Conservation (phyloP, 53 echinoderm and acorn worm species). For the Hippasteria phrygiana region DNA sequence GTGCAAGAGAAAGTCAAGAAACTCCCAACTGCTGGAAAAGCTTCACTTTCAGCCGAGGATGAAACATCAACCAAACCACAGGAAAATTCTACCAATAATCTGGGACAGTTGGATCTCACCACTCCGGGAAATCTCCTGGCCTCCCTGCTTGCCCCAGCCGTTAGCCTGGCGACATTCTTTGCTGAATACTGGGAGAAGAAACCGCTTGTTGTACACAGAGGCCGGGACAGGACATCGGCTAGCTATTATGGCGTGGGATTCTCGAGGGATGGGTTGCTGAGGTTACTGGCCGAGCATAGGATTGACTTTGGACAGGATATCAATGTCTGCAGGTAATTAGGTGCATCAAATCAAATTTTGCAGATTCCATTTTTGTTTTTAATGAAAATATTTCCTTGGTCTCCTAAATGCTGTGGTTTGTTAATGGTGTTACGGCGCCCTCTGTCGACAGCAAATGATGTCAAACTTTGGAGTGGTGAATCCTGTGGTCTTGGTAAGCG, state of each 20-base stretch:
- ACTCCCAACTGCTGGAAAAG: background rate
- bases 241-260: slow-evolving; percentile 60
- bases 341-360: too few species aligned
- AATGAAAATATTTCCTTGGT: too few species aligned
- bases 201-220: slow-evolving; percentile 69
- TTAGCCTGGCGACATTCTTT: slow-evolving; percentile 62
- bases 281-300: slow-evolving; percentile 56
- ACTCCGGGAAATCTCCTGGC: slow-evolving; percentile 56
- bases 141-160: slow-evolving; percentile 71
- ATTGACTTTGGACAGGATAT: slow-evolving; percentile 71
- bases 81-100: background rate
- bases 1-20: background rate
- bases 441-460: too few species aligned
- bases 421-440: too few species aligned
- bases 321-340: slow-evolving; percentile 76
- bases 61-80: background rate
- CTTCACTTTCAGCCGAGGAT: background rate
- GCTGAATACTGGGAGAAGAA: slow-evolving; percentile 85
- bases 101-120: slow-evolving; percentile 34
- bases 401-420: too few species aligned
- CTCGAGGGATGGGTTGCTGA: slow-evolving; percentile 68
- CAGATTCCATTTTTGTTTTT: too few species aligned
- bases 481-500: too few species aligned
- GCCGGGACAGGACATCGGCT: slow-evolving; percentile 3
- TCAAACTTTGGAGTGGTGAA: too few species aligned